Base-by-base conservation (phyloP, 2,797 vertebrate species). In the Sebastes hopkinsi region DNA sequence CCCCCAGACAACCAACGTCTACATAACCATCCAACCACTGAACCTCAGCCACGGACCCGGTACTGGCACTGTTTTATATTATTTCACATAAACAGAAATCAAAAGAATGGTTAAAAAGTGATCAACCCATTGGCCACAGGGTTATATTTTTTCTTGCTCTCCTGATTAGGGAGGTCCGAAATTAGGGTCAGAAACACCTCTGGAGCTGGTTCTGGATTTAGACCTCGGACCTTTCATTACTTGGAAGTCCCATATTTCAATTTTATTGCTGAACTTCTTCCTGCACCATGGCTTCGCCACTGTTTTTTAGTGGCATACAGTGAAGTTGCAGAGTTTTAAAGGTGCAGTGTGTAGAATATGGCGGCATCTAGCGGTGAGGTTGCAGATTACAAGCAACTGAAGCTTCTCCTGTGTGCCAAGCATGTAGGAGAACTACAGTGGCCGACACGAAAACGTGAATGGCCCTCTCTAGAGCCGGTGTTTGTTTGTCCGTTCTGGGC, bases 21-120 rank as follows among this genome's bases (percentile, higher is more conserved):
- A 95, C 86, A 9, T 99, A 12, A 97, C 96, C 85, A 97, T 98
- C 89, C 96, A 95, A 42, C 98, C 98, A 3, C 81, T 96, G 20
- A 93, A 77, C 22, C 77, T 97, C 75, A 93, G 88, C 91, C 95
- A 94, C 74, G 88, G 77, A 79, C 90, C 96, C 80, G 97, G 98
- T 97, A 94, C 29, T 16, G 29, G 1, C 20, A 13, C 30, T 6
- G 7, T 12, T 72, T 75, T 12, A 52, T 42, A 13, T 56, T 42
- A 13, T 56, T 20, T 56, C 11, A 32, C 18, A 61, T 10, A 10
- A 34, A 59, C 11, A 55, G 29, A 23, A 73, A 55, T 22, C 9
- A 64, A 23, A 27, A 8, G 20, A 32, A 38, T 8, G 1, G 10
- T 29, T 29, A 9, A 7, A 29, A n/a, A 18, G 11, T 22, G 1